Evolutionary conservation across 2,797 vertebrate genomes (phyloP).

Genomic region (Sebastes diploproa): DNA sequence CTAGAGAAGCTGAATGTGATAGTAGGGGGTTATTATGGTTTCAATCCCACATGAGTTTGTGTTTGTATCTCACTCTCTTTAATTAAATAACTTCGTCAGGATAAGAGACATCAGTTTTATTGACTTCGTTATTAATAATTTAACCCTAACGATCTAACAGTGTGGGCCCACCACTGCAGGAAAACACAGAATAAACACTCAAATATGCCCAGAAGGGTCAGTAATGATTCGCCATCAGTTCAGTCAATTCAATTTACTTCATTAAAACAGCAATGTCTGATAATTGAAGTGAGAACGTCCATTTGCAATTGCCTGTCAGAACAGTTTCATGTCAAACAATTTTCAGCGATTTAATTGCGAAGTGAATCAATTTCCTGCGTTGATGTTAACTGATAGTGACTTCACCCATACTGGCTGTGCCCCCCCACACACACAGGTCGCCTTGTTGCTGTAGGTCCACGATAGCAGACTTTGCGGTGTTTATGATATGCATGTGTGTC

Average conservation of each 20-base stretch:
- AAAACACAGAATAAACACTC: neutral
- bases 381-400: constrained; percentile 62
- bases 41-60: constrained; percentile 21
- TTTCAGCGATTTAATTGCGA: constrained; percentile 54
- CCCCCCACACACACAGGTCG: neutral
- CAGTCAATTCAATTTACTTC: constrained; percentile 36
- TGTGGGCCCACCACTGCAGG: neutral
- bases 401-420: constrained; percentile 7
- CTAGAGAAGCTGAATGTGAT: constrained; percentile 10
- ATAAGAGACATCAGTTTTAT: neutral
- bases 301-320: constrained; percentile 61
- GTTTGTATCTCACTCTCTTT: constrained; percentile 41
- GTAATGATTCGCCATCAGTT: constrained; percentile 33
- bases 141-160: neutral
- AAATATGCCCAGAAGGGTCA: constrained; percentile 28
- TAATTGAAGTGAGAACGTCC: constrained; percentile 53
- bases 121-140: constrained; percentile 12
- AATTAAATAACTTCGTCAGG: constrained; percentile 50
- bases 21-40: constrained; percentile 14
- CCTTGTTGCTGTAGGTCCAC: neutral
- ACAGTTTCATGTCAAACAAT: constrained; percentile 58
- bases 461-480: neutral
- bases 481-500: neutral
- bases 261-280: constrained; percentile 49
- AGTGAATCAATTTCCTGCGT: constrained; percentile 43